Evolutionary conservation across 2,113 vertebrate species (phyloP).

Genomic region (Myotis yumanensis): DNA sequence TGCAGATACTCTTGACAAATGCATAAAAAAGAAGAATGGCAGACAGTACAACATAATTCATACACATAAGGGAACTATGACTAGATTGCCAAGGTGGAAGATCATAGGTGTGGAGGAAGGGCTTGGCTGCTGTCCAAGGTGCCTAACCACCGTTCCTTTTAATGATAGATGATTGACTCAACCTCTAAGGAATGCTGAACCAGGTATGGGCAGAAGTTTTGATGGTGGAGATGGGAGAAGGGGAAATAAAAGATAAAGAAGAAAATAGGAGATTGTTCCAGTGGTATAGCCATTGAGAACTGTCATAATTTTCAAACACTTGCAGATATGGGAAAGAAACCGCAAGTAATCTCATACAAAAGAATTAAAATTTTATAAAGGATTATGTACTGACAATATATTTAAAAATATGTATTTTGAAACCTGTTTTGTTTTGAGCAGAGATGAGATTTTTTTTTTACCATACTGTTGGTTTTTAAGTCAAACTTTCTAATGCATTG

Average conservation of each 20-base stretch:
- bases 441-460: constrained; percentile 83
- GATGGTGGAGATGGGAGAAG: not conserved
- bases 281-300: not conserved
- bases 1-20: not conserved
- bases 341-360: not conserved
- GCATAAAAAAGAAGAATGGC: not conserved
- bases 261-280: not conserved
- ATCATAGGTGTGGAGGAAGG: not conserved
- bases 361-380: constrained; percentile 82
- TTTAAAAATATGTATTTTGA: constrained; percentile 86
- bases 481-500: constrained; percentile 84
- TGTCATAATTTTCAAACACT: constrained; percentile 24
- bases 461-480: constrained; percentile 82
- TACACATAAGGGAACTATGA: not conserved
- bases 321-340: not conserved
- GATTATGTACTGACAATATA: constrained; percentile 84
- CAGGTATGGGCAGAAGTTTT: not conserved
- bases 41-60: not conserved
- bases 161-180: not conserved
- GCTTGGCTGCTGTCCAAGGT: constrained; percentile 9
- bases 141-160: not conserved
- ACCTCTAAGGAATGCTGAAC: not conserved
- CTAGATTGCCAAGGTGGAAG: not conserved
- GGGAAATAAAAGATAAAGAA: not conserved
- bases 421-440: constrained; percentile 80